Evolutionary conservation across 2,888 invertebrate genomes (phyloP), one percentile per base, ranked within the genome.

Genomic region (Cataglyphis albicans): DNA sequence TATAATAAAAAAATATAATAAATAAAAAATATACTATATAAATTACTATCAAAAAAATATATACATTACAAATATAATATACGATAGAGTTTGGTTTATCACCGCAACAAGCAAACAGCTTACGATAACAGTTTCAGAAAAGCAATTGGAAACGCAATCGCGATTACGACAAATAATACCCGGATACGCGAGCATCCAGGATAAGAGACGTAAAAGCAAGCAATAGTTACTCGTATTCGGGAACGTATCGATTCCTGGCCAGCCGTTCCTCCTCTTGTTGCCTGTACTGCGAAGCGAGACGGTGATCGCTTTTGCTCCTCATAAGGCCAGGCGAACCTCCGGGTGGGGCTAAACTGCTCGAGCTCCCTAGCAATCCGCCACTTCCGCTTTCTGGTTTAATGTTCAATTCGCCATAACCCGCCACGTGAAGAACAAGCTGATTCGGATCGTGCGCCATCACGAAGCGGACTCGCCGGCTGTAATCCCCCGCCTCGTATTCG

Each of bases 301-400:
- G 96, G 94, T 98, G 98, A 93, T 99, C 98, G 94, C 98, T 98
- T 95, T 99, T 98, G 86, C 98, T 98, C 88, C 98, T 96, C 96
- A 98, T 98, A 25, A 99, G 95, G 0, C 98, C 98, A 64, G 97
- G 97, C 7, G 96, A 95, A 59, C 95, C 95, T 72, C 96, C 96
- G 18, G 96, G 96, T 73, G 96, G 96, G 72, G 95, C 95, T 85
- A 96, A 95, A 82, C 95, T 95, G 38, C 95, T 95, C 67, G 95
- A 95, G 12, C 95, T 95, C 12, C 91, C 90, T n/a, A 90, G 74
- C 83, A 90, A 81, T 82, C 94, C 92, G 52, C 94, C 92, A 57
- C 94, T 94, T 74, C 94, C 93, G 65, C 93, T 93, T 86, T 96
- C 95, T 90, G 96, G 96, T 92, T 96, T 96, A 87, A 98, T 98